phyloP scores from a whole-genome alignment of 2,888 invertebrate genomes.

The Pantelozetes paolii region DNA sequence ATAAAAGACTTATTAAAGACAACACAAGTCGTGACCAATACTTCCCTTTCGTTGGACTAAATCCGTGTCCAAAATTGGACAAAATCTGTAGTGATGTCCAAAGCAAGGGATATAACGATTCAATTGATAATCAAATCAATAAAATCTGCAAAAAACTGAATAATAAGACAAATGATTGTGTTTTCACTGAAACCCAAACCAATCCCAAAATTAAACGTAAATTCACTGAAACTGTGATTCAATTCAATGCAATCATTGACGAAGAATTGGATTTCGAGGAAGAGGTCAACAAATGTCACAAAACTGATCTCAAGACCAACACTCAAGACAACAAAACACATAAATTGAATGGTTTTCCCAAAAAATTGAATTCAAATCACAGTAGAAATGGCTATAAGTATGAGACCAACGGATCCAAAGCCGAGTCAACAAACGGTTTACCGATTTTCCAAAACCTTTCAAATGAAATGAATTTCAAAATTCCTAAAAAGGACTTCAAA shows the following conservation, averaged over 20 bases:
- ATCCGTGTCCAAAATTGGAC: not conserved
- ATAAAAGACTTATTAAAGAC: not conserved
- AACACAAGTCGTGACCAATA: not conserved
- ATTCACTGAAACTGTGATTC: not conserved
- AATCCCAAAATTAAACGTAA: too few species aligned
- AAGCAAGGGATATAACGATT: not conserved
- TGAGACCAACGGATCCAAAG: not conserved
- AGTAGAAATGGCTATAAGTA: not conserved
- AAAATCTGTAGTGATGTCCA: not conserved
- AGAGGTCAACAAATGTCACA: not conserved
- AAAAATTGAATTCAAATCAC: not conserved
- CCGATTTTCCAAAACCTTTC: too few species aligned
- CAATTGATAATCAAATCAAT: constrained; percentile 12
- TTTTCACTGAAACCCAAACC: not conserved
- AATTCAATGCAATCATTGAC: constrained; percentile 1
- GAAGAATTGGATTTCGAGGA: not conserved
- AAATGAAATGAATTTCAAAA: constrained; percentile 15
- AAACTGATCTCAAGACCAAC: not conserved
- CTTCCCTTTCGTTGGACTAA: not conserved
- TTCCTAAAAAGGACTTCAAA: constrained; percentile 8
- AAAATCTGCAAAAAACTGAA: not conserved
- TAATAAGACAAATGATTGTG: not conserved
- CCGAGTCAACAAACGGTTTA: not conserved
- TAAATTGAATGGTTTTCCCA: constrained; percentile 3
- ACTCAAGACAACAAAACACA: not conserved